phyloP scores from a whole-genome alignment of 2,888 invertebrate species.

The Spialia ferax region DNA sequence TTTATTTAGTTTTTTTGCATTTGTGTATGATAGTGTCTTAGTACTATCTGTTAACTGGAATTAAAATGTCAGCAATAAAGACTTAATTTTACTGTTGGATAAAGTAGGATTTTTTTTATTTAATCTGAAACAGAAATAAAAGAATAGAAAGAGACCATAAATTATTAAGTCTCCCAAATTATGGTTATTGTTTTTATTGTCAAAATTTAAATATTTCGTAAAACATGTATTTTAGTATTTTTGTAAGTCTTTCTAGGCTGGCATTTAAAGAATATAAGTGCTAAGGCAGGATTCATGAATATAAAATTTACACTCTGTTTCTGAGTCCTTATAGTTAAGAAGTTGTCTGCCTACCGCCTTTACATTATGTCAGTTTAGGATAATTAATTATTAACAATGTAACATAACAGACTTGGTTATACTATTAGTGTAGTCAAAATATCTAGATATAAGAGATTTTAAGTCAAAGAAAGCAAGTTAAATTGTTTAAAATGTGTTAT shows the following conservation, averaged over 20 bases:
- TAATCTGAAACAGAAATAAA: neutral
- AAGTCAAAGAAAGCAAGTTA: slow-evolving; percentile 86
- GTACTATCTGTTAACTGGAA: slow-evolving; percentile 28
- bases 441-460: slow-evolving; percentile 81
- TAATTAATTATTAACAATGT: slow-evolving; percentile 71
- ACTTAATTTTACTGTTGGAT: slow-evolving; percentile 25
- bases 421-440: slow-evolving; percentile 85
- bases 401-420: slow-evolving; percentile 84
- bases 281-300: slow-evolving; percentile 22
- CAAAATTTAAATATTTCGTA: slow-evolving; percentile 30
- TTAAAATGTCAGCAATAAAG: slow-evolving; percentile 38
- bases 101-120: slow-evolving; percentile 16
- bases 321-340: slow-evolving; percentile 81
- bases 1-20: slow-evolving; percentile 50
- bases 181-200: slow-evolving; percentile 16
- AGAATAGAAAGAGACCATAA: neutral
- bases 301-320: slow-evolving; percentile 68
- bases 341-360: slow-evolving; percentile 86
- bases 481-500: slow-evolving; percentile 87
- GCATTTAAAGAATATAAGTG: slow-evolving; percentile 28
- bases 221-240: slow-evolving; percentile 28
- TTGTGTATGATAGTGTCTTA: slow-evolving; percentile 35
- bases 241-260: slow-evolving; percentile 38
- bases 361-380: slow-evolving; percentile 84
- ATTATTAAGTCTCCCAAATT: neutral